Conservation (phyloP, 2,113 vertebrate genomes). For the Delphinapterus leucas region DNA sequence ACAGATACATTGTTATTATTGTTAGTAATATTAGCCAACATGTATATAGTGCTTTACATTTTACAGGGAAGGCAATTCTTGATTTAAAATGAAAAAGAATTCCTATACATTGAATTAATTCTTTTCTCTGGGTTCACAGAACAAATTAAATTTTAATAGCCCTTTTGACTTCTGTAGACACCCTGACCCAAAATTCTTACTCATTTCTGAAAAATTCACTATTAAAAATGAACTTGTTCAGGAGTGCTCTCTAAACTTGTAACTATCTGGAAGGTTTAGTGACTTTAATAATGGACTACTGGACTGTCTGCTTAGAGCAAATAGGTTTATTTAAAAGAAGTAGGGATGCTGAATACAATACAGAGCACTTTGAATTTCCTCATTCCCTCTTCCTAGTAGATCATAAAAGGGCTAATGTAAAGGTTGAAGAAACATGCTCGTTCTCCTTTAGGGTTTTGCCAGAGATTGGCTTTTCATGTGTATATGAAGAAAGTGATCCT, state of each 20-base stretch:
- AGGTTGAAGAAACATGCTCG: not conserved
- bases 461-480: not conserved
- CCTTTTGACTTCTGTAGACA: not conserved
- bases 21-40: not conserved
- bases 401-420: not conserved
- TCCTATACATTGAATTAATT: not conserved
- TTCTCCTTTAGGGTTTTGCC: not conserved
- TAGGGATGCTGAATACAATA: not conserved
- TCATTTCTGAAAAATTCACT: not conserved
- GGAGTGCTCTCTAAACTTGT: not conserved
- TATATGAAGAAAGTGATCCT: not conserved
- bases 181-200: not conserved
- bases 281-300: not conserved
- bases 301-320: not conserved
- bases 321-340: not conserved
- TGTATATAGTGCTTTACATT: not conserved
- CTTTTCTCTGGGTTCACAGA: not conserved
- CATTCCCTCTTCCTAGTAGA: not conserved
- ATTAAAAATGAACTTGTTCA: not conserved
- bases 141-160: not conserved
- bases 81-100: not conserved
- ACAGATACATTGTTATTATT: not conserved
- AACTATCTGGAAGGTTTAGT: not conserved
- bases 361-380: not conserved
- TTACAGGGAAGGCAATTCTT: not conserved